Base-by-base conservation (phyloP, 1,140 invertebrate genomes). In the Formica selysi region DNA sequence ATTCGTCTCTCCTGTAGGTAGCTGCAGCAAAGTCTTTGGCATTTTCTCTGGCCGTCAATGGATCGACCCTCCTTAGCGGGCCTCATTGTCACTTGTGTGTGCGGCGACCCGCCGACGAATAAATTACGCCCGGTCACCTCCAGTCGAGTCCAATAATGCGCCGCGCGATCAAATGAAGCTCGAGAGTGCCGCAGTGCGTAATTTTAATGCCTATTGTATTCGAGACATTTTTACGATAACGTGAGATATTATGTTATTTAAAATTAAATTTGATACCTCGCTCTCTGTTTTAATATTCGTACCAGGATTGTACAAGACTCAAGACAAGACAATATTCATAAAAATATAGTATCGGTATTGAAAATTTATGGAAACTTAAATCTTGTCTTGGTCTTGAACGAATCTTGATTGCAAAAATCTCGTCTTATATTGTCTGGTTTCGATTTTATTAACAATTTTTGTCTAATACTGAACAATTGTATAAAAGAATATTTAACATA, bases 111-210 rank as follows among this genome's bases (percentile, higher is more conserved):
- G 70, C 59, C 59, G 54, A 61, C 57, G 87, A 76, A 89, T 88
- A 89, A 87, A 81, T 89, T 88, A 89, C 76, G 76, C 61, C 79
- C 62, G 67, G 79, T 54, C 79, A 81, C 67, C 79, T 80, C 79
- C 22, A 57, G 79, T 73, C 79, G 54, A 36, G 54, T 61, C 68
- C 68, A 74, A 83, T 83, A 83, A 83, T 61, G 57, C 79, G 61
- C 32, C 22, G 54, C 54, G 10, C 68, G 68, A 83, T 83, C 79
- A 54, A 74, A 83, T 83, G 29, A 70, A 48, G 38, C 79, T 44
- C 64, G 64, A 51, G 68, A 29, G 22, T 38, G 67, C 19, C 79
- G 38, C 13, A 61, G 67, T 81, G 44, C 51, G 79, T 44, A 59
- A 81, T 81, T 81, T 81, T 81, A 73, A 81, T 61, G 38, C 68